Evolutionary conservation across 2,797 vertebrate genomes (phyloP), one percentile per base, ranked within the genome.

Genomic region (Sardinella longiceps): DNA sequence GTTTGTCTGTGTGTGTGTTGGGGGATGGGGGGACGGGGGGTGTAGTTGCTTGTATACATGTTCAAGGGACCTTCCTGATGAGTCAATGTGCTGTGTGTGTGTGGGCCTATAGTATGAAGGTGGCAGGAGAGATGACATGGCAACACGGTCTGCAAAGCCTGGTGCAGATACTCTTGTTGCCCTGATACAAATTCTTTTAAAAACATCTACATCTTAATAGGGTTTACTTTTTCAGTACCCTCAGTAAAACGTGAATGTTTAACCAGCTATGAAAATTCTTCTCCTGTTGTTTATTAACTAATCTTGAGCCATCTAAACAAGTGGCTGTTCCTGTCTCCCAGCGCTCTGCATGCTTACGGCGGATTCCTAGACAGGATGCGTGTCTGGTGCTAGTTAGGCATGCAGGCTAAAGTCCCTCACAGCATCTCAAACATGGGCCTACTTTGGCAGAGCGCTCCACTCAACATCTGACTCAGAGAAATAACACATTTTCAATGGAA

Each of bases 351-450:
- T 25, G 25, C 25, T 10, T 10, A n/a, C 28, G 9, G 2, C 7
- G 7, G n/a, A 30, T 6, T 7, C 60, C 60, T n/a, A n/a, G 25
- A 25, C n/a, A 63, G 60, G 5, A 12, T 25, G n/a, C 30, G 60
- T 63, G 60, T 63, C 60, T 66, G 60, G 60, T 33, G 28, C 25
- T 12, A 66, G 60, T 66, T 66, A 66, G 28, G 25, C 66, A 70
- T 12, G 66, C 66, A 70, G 37, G 66, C 66, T 37, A 70, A 18
- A 30, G 20, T 18, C 66, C 66, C 30, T 18, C 2, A 37, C 66
- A 70, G 66, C 30, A 33, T 30, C 30, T 37, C 11, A 12, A 30
- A 33, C 60, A 37, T 20, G 12, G 12, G 63, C 12, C 28, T 37
- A 6, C 0, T 77, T 37, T 74, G 39, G 15, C 39, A 20, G 15